Conservation (phyloP, 2,888 invertebrate genomes). For the Spisula subtruncata region DNA sequence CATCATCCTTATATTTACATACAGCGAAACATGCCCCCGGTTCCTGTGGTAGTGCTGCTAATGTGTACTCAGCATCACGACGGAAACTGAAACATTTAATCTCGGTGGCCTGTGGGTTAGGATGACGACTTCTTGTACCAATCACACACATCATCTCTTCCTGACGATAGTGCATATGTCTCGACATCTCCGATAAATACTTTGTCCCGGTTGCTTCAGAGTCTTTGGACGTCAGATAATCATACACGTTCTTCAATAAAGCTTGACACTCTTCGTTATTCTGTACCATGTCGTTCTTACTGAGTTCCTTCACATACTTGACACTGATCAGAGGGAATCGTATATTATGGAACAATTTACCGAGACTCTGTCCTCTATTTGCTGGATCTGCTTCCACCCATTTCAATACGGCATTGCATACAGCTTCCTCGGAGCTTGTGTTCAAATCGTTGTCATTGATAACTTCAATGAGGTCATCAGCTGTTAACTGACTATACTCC, state of each 20-base stretch:
- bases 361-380: slow-evolving; percentile 77
- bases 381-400: slow-evolving; percentile 91
- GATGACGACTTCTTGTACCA: slow-evolving; percentile 74
- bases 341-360: slow-evolving; percentile 66
- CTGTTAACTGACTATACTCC: slow-evolving; percentile 89
- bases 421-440: slow-evolving; percentile 94
- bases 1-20: slow-evolving; percentile 69
- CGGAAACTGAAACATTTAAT: slow-evolving; percentile 76
- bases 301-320: slow-evolving; percentile 70
- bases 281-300: slow-evolving; percentile 47
- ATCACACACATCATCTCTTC: slow-evolving; percentile 76
- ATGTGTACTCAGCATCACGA: slow-evolving; percentile 70
- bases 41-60: slow-evolving; percentile 72
- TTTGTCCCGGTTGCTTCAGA: slow-evolving; percentile 26
- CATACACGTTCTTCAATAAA: slow-evolving; percentile 50
- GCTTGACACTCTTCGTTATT: slow-evolving; percentile 43
- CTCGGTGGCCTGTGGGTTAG: slow-evolving; percentile 75
- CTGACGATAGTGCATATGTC: slow-evolving; percentile 67
- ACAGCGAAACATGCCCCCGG: slow-evolving; percentile 78
- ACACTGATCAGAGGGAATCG: slow-evolving; percentile 71
- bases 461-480: slow-evolving; percentile 92
- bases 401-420: slow-evolving; percentile 92
- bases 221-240: slow-evolving; percentile 50
- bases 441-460: slow-evolving; percentile 94
- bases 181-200: slow-evolving; percentile 58